Evolutionary conservation across 2,113 vertebrate species (phyloP).

Genomic region (Scomber colias): DNA sequence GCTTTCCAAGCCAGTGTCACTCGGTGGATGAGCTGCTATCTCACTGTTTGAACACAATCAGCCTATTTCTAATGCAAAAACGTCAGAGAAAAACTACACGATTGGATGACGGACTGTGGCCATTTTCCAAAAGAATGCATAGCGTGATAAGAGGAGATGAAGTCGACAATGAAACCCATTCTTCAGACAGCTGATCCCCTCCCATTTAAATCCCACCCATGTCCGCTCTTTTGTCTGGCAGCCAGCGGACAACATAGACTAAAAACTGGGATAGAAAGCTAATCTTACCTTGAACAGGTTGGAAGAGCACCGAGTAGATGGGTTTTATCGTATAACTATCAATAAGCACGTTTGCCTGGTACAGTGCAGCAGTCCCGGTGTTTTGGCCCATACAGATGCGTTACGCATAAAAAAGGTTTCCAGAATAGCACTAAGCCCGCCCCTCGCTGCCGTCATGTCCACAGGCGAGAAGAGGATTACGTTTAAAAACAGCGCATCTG

Average conservation of each 20-base stretch:
- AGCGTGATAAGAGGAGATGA: neutral
- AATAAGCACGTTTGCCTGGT: slow-evolving; percentile 1
- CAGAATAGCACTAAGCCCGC: slow-evolving; percentile 38
- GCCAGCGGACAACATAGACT: slow-evolving; percentile 11
- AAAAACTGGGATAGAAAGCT: too few species aligned
- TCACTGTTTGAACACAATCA: neutral
- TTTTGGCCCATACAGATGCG: slow-evolving; percentile 74
- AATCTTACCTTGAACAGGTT: slow-evolving; percentile 62
- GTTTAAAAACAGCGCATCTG: neutral
- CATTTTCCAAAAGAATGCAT: slow-evolving; percentile 6
- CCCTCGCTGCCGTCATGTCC: neutral
- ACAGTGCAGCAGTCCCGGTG: slow-evolving; percentile 21
- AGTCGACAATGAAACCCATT: slow-evolving; percentile 59
- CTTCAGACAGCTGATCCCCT: slow-evolving; percentile 79
- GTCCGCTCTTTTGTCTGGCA: slow-evolving; percentile 78
- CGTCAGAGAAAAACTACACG: neutral
- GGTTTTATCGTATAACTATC: neutral
- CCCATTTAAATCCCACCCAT: slow-evolving; percentile 84
- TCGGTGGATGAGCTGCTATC: neutral
- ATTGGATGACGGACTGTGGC: neutral
- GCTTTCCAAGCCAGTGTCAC: slow-evolving; percentile 34
- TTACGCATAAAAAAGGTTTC: slow-evolving; percentile 59
- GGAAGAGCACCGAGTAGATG: neutral
- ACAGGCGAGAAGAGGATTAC: too few species aligned
- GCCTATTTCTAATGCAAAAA: neutral